Base-by-base conservation (phyloP, 1,140 invertebrate genomes). In the Drosophila nebulosa region DNA sequence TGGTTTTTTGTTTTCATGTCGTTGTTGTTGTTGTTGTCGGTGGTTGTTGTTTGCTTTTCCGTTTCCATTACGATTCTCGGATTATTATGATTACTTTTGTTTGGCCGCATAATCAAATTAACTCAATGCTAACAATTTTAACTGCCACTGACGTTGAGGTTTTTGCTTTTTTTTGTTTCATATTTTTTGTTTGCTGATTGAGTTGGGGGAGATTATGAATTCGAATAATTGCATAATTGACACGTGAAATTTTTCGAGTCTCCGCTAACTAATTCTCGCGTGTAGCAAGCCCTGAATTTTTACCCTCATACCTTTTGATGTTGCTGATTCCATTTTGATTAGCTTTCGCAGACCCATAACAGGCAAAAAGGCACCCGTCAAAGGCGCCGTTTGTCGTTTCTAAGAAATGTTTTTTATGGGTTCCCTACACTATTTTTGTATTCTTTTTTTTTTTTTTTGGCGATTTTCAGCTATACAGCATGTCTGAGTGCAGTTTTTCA, bases 41-140 rank as follows among this genome's bases (percentile, higher is more conserved):
- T 30, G 80, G 67, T 79, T 77, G 74, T 61, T 64, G 64, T 60
- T 59, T 46, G 39, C 39, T 61, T 63, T 75, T 75, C 66, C 70
- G 69, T 58, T 67, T 67, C 61, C 78, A 85, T 86, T 85, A 86
- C 77, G 78, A 81, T 85, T 75, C 81, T 78, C 70, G 74, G 81
- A 86, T 85, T 85, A 88, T 81, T 78, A 66, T 85, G 83, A 85
- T 85, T 88, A 85, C 81, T 86, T 75, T 75, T 85, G 74, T 81
- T 86, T 73, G 66, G 81, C 69, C 78, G 71, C 65, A 81, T 85
- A 85, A 85, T 85, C 83, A 86, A 86, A 85, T 85, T 85, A 85
- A 85, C 81, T 78, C 42, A 72, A 78, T 80, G 60, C 70, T 56
- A 3, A n/a, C 26, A 10, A 16, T 26, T 57, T 21, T 18, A 62